Conservation (phyloP, 1,140 invertebrate species). For the Drosophila bifasciata region DNA sequence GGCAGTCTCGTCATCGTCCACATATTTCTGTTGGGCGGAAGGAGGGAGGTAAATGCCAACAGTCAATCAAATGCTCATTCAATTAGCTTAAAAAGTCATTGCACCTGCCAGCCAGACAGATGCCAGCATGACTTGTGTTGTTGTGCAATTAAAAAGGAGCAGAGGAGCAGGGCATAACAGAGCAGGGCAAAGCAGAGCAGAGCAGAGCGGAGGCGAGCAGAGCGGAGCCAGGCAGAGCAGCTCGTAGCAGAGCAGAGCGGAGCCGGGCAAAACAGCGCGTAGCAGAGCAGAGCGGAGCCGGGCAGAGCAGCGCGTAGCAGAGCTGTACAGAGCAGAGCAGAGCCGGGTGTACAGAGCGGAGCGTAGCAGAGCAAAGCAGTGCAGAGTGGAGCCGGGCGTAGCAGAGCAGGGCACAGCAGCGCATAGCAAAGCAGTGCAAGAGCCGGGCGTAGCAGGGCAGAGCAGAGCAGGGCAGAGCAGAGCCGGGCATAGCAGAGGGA, state of each 20-base stretch:
- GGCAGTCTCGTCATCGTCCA: constrained; percentile 86
- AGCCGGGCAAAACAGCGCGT: constrained; percentile 20
- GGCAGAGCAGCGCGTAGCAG: constrained; percentile 28
- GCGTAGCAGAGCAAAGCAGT: constrained; percentile 32
- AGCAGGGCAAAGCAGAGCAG: constrained; percentile 17
- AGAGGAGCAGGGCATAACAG: no score
- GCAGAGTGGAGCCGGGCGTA: no score
- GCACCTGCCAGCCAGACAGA: constrained; percentile 44
- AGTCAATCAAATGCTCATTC: constrained; percentile 66
- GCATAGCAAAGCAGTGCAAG: no score
- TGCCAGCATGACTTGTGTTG: constrained; percentile 19
- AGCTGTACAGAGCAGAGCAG: constrained; percentile 8
- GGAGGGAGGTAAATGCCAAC: constrained; percentile 17
- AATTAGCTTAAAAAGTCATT: constrained; percentile 71
- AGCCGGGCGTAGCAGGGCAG: no score
- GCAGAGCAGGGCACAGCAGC: constrained; percentile 18
- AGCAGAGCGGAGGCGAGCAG: constrained; percentile 5
- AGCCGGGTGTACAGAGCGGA: no score
- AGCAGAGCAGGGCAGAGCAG: no score
- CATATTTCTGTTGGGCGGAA: constrained; percentile 83
- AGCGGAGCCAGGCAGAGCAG: constrained; percentile 18
- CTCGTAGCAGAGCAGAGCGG: no score
- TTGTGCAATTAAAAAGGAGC: not conserved
- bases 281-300: no score
- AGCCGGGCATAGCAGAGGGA: no score